These are phyloP conservation scores for Brachionus calyciflorus DNA, from an alignment of 1,140 invertebrate genomes.

Conservation along the genomic window DNA sequence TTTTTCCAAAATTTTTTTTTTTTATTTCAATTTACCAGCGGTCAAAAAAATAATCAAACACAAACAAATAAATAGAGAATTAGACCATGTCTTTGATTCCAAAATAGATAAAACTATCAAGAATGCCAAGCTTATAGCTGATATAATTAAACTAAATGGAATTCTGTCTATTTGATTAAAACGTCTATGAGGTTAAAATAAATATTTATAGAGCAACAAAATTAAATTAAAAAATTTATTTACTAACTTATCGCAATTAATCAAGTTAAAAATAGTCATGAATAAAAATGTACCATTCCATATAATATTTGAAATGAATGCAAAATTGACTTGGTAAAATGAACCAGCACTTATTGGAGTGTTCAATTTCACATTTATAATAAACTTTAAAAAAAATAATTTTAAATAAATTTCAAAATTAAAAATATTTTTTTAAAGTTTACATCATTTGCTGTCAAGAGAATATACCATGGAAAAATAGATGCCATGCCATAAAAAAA, in stretches of 20 bases:
- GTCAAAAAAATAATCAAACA: background rate
- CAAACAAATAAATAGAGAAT: constrained; percentile 42
- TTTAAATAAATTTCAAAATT: no score
- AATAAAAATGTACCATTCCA: constrained; percentile 16
- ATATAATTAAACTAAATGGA: constrained; percentile 23
- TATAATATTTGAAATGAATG: constrained; percentile 14
- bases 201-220: background rate
- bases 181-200: background rate
- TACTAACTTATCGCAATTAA: constrained; percentile 31
- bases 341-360: constrained; percentile 36
- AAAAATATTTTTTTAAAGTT: background rate
- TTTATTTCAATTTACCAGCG: background rate
- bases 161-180: constrained; percentile 42
- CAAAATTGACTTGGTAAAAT: constrained; percentile 29
- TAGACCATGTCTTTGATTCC: constrained; percentile 37
- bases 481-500: background rate
- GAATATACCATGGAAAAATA: constrained; percentile 3
- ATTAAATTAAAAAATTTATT: background rate
- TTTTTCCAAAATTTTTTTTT: background rate
- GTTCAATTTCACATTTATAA: constrained; percentile 17
- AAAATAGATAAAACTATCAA: constrained; percentile 21
- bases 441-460: constrained; percentile 7
- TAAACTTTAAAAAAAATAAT: constrained; percentile 1
- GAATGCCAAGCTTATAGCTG: background rate
- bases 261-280: constrained; percentile 20